Percentiles rank a stretch among this genome's conserved stretches.
phyloP scores from a whole-genome alignment of 2,888 invertebrate genomes.

The Aleiodes testaceus region DNA sequence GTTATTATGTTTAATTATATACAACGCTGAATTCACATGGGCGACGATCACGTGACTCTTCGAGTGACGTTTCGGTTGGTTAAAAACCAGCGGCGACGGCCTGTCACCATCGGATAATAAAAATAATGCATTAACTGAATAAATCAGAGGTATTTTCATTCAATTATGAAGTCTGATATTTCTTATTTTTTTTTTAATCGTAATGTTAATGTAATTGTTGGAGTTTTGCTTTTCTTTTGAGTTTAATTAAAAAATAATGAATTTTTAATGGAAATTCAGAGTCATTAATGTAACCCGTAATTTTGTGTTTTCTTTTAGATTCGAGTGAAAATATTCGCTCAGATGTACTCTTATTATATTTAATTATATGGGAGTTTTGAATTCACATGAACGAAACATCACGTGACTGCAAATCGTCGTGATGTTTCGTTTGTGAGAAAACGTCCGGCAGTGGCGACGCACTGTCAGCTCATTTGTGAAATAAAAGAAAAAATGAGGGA shows the following conservation, averaged over 20 bases:
- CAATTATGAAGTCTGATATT: too few species aligned
- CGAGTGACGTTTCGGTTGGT: slow-evolving; percentile 20
- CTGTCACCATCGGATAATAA: slow-evolving; percentile 15
- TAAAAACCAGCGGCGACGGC: slow-evolving; percentile 11
- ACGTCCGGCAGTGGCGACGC: slow-evolving; percentile 28
- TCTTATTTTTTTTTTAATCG: too few species aligned
- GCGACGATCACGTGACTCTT: slow-evolving; percentile 42
- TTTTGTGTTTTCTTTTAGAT: slow-evolving; percentile 10
- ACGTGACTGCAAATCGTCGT: slow-evolving; percentile 40
- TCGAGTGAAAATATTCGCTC: slow-evolving; percentile 17
- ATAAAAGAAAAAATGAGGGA: neutral
- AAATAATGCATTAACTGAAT: neutral
- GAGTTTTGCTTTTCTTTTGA: too few species aligned
- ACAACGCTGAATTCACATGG: slow-evolving; percentile 42
- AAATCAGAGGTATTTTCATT: too few species aligned
- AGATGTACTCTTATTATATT: slow-evolving; percentile 44
- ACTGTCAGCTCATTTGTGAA: slow-evolving; percentile 22
- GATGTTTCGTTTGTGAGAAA: slow-evolving; percentile 36
- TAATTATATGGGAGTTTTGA: slow-evolving; percentile 40
- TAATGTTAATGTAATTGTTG: neutral
- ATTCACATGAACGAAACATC: slow-evolving; percentile 41
- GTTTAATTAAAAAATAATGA: neutral
- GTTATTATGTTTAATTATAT: slow-evolving; percentile 48
- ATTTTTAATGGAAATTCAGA: slow-evolving; percentile 16
- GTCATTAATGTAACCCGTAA: slow-evolving; percentile 1